Conservation (phyloP, 1,140 invertebrate species). For the Drosophila repletoides region DNA sequence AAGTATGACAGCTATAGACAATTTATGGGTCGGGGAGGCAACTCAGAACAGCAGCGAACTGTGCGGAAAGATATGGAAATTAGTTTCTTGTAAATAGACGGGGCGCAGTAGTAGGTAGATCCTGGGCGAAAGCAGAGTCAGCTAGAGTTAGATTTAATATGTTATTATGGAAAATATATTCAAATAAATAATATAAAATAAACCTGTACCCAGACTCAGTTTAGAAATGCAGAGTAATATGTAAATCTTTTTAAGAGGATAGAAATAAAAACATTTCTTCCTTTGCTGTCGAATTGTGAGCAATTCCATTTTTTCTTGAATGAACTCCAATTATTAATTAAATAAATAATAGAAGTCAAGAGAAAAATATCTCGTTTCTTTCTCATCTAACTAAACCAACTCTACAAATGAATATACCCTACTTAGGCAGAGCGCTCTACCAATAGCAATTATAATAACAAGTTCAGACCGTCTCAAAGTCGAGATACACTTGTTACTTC, state of each 20-base stretch:
- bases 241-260: no score
- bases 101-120: background rate
- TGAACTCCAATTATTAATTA: no score
- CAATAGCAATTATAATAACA: background rate
- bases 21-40: constrained; percentile 47
- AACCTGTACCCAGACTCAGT: no score
- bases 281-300: no score
- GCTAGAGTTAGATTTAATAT: background rate
- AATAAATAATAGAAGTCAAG: no score
- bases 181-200: background rate
- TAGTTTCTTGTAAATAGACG: constrained; percentile 20
- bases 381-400: background rate
- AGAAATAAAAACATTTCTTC: no score
- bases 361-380: no score
- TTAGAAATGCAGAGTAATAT: no score
- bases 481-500: constrained; percentile 44
- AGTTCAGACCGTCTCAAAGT: background rate
- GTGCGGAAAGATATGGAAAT: constrained; percentile 45
- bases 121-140: constrained; percentile 24
- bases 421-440: background rate
- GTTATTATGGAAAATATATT: constrained; percentile 2
- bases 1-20: constrained; percentile 79
- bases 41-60: constrained; percentile 14
- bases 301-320: no score
- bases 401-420: background rate